Evolutionary conservation across 2,797 vertebrate species (phyloP).

Genomic region (Anguilla megastoma): DNA sequence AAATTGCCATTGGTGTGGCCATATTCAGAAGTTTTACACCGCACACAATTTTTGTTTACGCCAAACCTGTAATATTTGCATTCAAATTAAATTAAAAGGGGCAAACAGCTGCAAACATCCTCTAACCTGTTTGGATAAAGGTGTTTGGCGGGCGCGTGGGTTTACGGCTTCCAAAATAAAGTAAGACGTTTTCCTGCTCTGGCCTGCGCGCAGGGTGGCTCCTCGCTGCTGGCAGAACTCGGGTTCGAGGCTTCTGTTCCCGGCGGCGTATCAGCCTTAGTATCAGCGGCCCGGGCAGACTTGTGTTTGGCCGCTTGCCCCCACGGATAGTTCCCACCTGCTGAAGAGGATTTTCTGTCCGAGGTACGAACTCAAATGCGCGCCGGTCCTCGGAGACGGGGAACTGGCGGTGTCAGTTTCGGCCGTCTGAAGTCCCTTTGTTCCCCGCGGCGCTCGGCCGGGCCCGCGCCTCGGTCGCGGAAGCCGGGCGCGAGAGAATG

Average conservation of each 20-base stretch:
- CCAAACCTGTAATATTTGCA: not conserved
- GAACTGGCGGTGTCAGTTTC: slow-evolving; percentile 15
- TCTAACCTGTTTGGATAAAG: not conserved
- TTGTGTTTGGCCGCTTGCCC: slow-evolving; percentile 9
- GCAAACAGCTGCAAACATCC: not conserved
- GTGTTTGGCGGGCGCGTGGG: not conserved
- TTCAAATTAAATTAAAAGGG: not conserved
- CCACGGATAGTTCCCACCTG: slow-evolving; percentile 28
- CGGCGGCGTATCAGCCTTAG: not conserved
- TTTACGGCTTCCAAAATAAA: slow-evolving; percentile 2
- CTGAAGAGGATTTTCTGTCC: slow-evolving; percentile 20
- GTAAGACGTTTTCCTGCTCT: not conserved
- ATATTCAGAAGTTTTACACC: not conserved
- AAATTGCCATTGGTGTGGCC: not conserved
- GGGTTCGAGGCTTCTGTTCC: not conserved
- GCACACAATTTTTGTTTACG: not conserved
- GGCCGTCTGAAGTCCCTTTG: slow-evolving; percentile 1
- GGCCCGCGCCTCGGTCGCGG: not conserved
- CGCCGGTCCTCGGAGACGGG: not conserved
- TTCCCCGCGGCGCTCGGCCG: not conserved
- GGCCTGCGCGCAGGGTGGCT: not conserved
- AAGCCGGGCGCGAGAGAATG: slow-evolving; percentile 1
- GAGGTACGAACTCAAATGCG: slow-evolving; percentile 3
- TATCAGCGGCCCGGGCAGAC: not conserved
- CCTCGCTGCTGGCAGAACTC: not conserved